phyloP scores from a whole-genome alignment of 2,888 invertebrate species.

The Limnephilus lunatus region DNA sequence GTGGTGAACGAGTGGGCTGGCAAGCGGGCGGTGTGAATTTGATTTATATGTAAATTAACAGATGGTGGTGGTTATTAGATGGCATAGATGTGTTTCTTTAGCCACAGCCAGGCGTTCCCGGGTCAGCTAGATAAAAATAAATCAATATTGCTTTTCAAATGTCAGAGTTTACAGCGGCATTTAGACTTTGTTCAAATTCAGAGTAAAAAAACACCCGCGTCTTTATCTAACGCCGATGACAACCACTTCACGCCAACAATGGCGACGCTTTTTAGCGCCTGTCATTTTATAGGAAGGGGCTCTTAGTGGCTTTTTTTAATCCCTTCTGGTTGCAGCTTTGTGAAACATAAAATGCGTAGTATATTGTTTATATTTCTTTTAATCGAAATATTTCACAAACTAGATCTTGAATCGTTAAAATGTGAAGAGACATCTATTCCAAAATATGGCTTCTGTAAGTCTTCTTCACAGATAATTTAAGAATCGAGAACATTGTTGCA shows the following conservation, averaged over 20 bases:
- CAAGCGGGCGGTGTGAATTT: no score
- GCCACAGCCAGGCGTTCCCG: no score
- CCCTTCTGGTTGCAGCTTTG: not conserved
- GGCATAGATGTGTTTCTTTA: no score
- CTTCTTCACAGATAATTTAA: not conserved
- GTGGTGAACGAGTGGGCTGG: no score
- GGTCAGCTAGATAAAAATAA: no score
- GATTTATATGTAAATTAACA: no score
- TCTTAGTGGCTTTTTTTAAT: not conserved
- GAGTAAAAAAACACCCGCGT: not conserved
- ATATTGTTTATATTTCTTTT: not conserved
- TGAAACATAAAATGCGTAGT: not conserved
- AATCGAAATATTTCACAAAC: no score
- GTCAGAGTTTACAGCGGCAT: not conserved
- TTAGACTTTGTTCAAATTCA: not conserved
- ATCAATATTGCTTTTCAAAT: not conserved
- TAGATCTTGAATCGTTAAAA: no score
- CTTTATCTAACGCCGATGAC: not conserved
- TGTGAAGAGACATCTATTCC: not conserved
- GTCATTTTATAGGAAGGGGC: not conserved
- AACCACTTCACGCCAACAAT: not conserved
- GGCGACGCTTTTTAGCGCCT: not conserved
- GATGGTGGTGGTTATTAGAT: no score
- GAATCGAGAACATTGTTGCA: not conserved
- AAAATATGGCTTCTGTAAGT: not conserved